Evolutionary conservation across 2,888 invertebrate genomes (phyloP), one percentile per base, ranked within the genome.

Genomic region (Stictocephala bisonia): DNA sequence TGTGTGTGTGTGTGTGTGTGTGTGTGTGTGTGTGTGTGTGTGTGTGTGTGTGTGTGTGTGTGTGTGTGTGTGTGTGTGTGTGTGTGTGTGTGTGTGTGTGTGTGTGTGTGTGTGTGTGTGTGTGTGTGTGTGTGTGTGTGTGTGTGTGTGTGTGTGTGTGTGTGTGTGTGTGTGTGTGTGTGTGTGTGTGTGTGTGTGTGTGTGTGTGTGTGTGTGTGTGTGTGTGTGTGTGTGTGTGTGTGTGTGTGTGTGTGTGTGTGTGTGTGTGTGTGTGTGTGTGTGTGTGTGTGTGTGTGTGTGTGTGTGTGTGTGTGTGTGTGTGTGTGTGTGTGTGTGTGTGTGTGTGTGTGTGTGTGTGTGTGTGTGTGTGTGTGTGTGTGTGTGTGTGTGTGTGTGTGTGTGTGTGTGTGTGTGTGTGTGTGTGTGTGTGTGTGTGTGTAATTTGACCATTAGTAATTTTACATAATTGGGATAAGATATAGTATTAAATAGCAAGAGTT

Each of bases 351-450:
- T 35, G 35, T 35, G 35, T 35, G 35, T 35, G 35, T 35, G 35
- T 35, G 35, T 35, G 35, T 35, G 35, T 35, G 35, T 35, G 35
- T 35, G 35, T 35, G 35, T 35, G 35, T 35, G 35, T 35, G 35
- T 35, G 35, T 35, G 35, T 35, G 35, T 35, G 35, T 35, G 35
- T 35, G 35, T 35, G 35, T 35, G 35, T 35, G 35, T 35, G 35
- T 35, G 35, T 35, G 35, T 35, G 35, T 35, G 35, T 35, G 35
- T 35, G 35, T 35, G 35, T 35, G 35, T 35, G 35, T 35, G 35
- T 60, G 71, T 35, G 35, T 35, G 13, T 35, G 35, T 35, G 35
- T 35, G 35, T 35, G 35, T 35, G 35, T 35, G 35, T 35, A 35
- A 35, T 11, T 35, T 35, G 7, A 35, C 35, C 35, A 35, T 35